Evolutionary conservation across 2,113 vertebrate genomes (phyloP), one percentile per base, ranked within the genome.

Genomic region (Bufo gargarizans): DNA sequence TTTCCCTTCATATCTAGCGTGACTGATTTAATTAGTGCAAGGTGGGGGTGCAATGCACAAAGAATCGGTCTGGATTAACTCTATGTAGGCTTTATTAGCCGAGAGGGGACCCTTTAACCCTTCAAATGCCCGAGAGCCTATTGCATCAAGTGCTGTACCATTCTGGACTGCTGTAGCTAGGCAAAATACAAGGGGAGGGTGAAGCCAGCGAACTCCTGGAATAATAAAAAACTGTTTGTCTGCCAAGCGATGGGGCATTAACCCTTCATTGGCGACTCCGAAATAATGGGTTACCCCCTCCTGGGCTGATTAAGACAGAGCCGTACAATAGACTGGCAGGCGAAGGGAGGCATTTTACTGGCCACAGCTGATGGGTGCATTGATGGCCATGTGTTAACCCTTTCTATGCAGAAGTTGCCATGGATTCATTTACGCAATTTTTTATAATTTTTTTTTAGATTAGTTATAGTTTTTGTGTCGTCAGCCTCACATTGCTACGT

Each of bases 21-120:
- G 61, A 74, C 61, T 86, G 65, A 85, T 85, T 89, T 56, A 47
- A 78, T 89, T 81, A 84, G 74, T 65, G 22, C 50, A 53, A 74
- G 20, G 63, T 72, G 58, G 53, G 22, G 33, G 59, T 19, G 69
- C 67, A 61, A 63, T 83, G 17, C 10, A 79, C 74, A 79, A 61
- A 58, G 56, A 43, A 58, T 69, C 65, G 63, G 88, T 13, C 49
- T 65, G 76, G 22, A 86, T 85, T 78, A 89, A 89, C 81, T 53
- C 67, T 61, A 82, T 3, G 14, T 63, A 50, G 58, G 63, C 49
- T 0, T 14, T 67, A 43, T 9, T 45, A 49, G 59, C 33, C 19
- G 22, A 79, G 2, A 69, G 16, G 3, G 14, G 65, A 33, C 3
- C 9, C 4, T 16, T 76, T 76, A 85, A 76, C 82, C 82, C 49